Evolutionary conservation across 1,140 invertebrate species (phyloP).

Genomic region (Nasonia vitripennis): DNA sequence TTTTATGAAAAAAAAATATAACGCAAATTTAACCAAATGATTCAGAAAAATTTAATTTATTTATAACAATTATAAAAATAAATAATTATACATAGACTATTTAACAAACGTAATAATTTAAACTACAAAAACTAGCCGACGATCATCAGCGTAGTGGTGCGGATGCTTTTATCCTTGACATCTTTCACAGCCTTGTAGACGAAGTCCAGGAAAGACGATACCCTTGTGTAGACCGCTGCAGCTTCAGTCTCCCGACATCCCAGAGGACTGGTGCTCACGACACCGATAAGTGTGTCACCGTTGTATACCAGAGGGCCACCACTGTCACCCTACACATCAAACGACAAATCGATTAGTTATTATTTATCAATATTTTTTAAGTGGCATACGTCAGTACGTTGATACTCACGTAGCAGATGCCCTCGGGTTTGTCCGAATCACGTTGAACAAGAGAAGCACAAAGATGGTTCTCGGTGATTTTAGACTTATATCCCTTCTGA

Average conservation of each 20-base stretch:
- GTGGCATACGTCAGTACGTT: background rate
- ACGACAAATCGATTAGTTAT: too few relatives aligned
- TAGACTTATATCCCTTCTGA: background rate
- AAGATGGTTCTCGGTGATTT: background rate
- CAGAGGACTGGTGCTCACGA: background rate
- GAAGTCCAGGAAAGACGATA: background rate
- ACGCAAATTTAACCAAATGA: background rate
- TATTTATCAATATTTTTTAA: background rate
- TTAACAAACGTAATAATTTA: too few relatives aligned
- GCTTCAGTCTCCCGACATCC: background rate
- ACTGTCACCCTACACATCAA: constrained; percentile 53
- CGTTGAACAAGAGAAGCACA: background rate
- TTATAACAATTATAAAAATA: background rate
- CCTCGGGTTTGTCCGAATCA: background rate
- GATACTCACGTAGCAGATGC: constrained; percentile 4
- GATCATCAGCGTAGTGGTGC: too few relatives aligned
- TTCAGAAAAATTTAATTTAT: background rate
- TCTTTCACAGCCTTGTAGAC: background rate
- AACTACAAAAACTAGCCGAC: too few relatives aligned
- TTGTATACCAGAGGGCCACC: constrained; percentile 54
- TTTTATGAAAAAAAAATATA: too few relatives aligned
- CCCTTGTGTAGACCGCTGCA: constrained; percentile 20
- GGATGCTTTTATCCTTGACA: too few relatives aligned
- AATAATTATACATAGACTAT: too few relatives aligned
- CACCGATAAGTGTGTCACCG: background rate